Conservation (phyloP, 2,888 invertebrate species). For the Drosophila robusta region DNA sequence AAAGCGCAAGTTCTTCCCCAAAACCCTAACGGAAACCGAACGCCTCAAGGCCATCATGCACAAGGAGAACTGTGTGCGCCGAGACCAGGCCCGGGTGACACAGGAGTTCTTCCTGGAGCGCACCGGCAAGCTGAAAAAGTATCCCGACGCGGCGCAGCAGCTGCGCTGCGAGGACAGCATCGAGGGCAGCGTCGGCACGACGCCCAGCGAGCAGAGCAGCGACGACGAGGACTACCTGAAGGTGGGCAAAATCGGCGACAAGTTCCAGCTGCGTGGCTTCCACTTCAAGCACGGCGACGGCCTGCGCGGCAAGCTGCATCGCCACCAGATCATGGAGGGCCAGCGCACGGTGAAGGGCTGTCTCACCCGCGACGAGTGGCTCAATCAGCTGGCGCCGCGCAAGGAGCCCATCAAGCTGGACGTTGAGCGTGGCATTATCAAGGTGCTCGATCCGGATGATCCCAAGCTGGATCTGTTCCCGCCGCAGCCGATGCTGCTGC, state of each 20-base stretch:
- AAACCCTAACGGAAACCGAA: slow-evolving; percentile 78
- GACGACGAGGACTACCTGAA: slow-evolving; percentile 82
- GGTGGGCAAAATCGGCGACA: slow-evolving; percentile 78
- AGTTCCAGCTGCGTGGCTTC: slow-evolving; percentile 82
- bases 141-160: slow-evolving; percentile 68
- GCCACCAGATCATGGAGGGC: slow-evolving; percentile 63
- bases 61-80: slow-evolving; percentile 67
- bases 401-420: slow-evolving; percentile 74
- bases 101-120: slow-evolving; percentile 70
- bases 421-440: slow-evolving; percentile 73
- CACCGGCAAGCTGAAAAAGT: slow-evolving; percentile 64
- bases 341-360: slow-evolving; percentile 77
- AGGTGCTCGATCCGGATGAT: slow-evolving; percentile 73
- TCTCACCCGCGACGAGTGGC: slow-evolving; percentile 82
- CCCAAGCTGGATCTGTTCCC: slow-evolving; percentile 78
- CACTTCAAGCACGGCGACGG: slow-evolving; percentile 81
- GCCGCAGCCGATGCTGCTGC: slow-evolving; percentile 53
- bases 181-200: slow-evolving; percentile 44
- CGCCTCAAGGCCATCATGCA: slow-evolving; percentile 73
- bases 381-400: slow-evolving; percentile 78
- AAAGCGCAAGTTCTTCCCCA: slow-evolving; percentile 75
- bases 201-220: slow-evolving; percentile 78
- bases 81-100: slow-evolving; percentile 73
- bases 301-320: slow-evolving; percentile 79
- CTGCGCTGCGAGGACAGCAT: slow-evolving; percentile 68